Conservation (phyloP, 2,888 invertebrate species). For the Yponomeuta evonymella region DNA sequence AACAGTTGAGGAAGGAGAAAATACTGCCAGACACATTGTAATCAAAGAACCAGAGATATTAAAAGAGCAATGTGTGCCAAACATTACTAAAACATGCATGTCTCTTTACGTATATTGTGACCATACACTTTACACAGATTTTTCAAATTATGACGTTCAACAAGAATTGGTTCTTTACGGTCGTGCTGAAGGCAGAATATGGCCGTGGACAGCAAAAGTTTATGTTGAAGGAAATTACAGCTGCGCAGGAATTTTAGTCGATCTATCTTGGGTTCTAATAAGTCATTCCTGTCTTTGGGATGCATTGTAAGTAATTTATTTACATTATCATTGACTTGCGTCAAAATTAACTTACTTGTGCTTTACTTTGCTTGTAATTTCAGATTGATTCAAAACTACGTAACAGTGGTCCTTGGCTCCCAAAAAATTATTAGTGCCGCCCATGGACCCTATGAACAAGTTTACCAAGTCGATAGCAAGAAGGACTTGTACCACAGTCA, state of each 20-base stretch:
- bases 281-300: constrained; percentile 73
- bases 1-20: constrained; percentile 30
- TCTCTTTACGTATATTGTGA: constrained; percentile 75
- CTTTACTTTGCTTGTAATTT: constrained; percentile 11
- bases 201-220: constrained; percentile 86
- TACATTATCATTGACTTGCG: too few relatives aligned
- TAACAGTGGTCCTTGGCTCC: constrained; percentile 81
- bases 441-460: constrained; percentile 82
- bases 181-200: constrained; percentile 32
- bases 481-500: constrained; percentile 75
- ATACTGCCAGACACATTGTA: constrained; percentile 36
- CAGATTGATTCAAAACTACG: constrained; percentile 75
- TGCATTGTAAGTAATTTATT: constrained; percentile 42
- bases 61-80: constrained; percentile 62
- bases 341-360: too few relatives aligned
- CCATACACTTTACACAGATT: constrained; percentile 54
- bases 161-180: constrained; percentile 28
- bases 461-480: constrained; percentile 77
- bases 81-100: constrained; percentile 67
- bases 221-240: constrained; percentile 81
- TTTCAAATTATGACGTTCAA: constrained; percentile 32
- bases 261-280: constrained; percentile 80
- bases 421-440: constrained; percentile 75
- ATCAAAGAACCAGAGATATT: constrained; percentile 56
- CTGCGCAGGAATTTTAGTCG: constrained; percentile 82